Percentiles rank a stretch among this genome's conserved stretches.
Conservation (phyloP, 2,797 vertebrate species). For the Phrynocephalus forsythii region DNA sequence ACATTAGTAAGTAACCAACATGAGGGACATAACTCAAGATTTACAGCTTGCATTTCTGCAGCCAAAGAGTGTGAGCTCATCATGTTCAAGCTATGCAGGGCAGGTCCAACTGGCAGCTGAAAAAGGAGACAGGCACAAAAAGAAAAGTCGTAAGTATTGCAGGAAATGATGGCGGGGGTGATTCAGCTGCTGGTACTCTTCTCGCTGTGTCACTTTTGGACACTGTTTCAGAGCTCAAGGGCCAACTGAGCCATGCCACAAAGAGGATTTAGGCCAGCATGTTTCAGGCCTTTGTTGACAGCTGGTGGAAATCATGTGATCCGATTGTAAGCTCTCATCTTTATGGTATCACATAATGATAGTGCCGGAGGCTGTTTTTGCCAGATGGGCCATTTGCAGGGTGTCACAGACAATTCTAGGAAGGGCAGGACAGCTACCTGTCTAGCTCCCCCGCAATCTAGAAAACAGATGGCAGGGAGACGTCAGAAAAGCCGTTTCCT, state of each 20-base stretch:
- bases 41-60: conserved; percentile 62
- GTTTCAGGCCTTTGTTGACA: conserved; percentile 6
- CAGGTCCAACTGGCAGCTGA: conserved; percentile 52
- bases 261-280: conserved; percentile 25
- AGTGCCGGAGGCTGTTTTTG: conserved; percentile 36
- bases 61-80: conserved; percentile 65
- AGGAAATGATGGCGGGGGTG: conserved; percentile 44
- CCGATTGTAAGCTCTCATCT: conserved; percentile 51
- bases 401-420: conserved; percentile 20
- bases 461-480: neutral
- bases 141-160: conserved; percentile 49
- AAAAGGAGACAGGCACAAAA: conserved; percentile 42
- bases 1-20: conserved; percentile 32
- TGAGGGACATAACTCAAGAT: conserved; percentile 50
- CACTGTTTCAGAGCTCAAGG: conserved; percentile 33
- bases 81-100: conserved; percentile 60
- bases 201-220: neutral
- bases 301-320: conserved; percentile 49
- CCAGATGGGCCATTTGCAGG: neutral
- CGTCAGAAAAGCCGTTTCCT: conserved; percentile 1
- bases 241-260: conserved; percentile 3
- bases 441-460: neutral
- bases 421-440: conserved; percentile 2
- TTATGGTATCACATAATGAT: conserved; percentile 61
- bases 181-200: conserved; percentile 47